Evolutionary conservation across 2,888 invertebrate genomes (phyloP).

Genomic region (Eupithecia abbreviata): DNA sequence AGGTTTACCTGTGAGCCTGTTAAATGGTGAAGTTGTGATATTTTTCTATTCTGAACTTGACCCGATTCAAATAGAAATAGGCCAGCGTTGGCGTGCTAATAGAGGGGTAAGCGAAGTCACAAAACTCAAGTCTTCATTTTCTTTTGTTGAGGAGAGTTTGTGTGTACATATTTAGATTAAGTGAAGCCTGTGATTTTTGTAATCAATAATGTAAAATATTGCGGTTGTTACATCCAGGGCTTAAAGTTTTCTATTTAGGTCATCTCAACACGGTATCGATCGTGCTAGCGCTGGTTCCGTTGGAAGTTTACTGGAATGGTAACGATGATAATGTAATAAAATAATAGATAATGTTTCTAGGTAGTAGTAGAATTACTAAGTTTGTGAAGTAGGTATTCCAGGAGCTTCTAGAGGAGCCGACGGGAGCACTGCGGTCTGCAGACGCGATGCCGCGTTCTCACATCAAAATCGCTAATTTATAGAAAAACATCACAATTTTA

Average conservation of each 20-base stretch:
- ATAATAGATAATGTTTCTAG: constrained; percentile 30
- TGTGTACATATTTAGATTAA: constrained; percentile 82
- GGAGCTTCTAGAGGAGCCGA: constrained; percentile 49
- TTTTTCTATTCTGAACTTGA: constrained; percentile 68
- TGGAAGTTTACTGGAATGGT: constrained; percentile 38
- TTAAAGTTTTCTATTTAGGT: constrained; percentile 51
- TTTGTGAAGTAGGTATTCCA: constrained; percentile 39
- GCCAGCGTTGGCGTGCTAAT: constrained; percentile 62
- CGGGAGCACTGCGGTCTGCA: constrained; percentile 39
- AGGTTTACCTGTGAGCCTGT: constrained; percentile 76
- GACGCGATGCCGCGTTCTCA: constrained; percentile 44
- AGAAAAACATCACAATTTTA: constrained; percentile 83
- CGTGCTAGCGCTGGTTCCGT: constrained; percentile 26
- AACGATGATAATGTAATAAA: constrained; percentile 23
- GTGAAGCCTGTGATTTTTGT: constrained; percentile 78
- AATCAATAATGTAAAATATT: constrained; percentile 69
- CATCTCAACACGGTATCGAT: constrained; percentile 48
- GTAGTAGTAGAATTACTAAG: constrained; percentile 30
- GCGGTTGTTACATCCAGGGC: constrained; percentile 66
- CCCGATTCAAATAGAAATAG: constrained; percentile 54
- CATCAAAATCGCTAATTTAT: constrained; percentile 53
- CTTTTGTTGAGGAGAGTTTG: constrained; percentile 76
- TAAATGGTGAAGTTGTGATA: constrained; percentile 81
- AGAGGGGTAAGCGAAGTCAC: constrained; percentile 70
- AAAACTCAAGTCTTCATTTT: constrained; percentile 78